A percentile compares a stretch with the other conserved stretches of the same genome.
Conservation (phyloP, 2,797 vertebrate genomes). For the Parotocinclus haroldoi region DNA sequence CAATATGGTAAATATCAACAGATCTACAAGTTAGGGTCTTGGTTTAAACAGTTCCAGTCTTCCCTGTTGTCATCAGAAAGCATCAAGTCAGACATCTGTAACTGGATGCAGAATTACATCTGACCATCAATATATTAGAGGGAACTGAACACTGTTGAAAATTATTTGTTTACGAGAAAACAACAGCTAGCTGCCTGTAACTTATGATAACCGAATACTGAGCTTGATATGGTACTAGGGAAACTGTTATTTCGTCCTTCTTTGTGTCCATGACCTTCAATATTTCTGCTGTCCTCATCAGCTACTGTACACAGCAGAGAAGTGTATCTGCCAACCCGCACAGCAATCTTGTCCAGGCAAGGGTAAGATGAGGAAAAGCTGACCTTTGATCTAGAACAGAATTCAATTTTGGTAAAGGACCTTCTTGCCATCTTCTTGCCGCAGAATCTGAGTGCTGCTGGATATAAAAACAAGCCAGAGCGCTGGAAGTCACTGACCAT, state of each 20-base stretch:
- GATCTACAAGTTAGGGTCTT: conserved; percentile 40
- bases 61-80: conserved; percentile 27
- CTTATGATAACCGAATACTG: conserved; percentile 35
- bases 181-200: conserved; percentile 15
- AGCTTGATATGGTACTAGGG: conserved; percentile 33
- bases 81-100: conserved; percentile 25
- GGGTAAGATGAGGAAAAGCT: conserved; percentile 47
- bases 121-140: conserved; percentile 35
- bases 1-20: conserved; percentile 36
- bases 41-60: conserved; percentile 33
- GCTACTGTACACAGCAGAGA: conserved; percentile 39
- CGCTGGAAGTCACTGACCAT: conserved; percentile 30
- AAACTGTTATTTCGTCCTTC: conserved; percentile 39
- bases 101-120: conserved; percentile 23
- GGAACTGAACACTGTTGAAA: conserved; percentile 37
- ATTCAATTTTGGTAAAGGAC: conserved; percentile 57
- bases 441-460: conserved; percentile 24
- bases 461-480: conserved; percentile 45
- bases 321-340: conserved; percentile 34
- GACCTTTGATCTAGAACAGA: conserved; percentile 51
- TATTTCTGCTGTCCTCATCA: conserved; percentile 46
- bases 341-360: conserved; percentile 48
- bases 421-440: conserved; percentile 46
- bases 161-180: conserved; percentile 9
- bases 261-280: conserved; percentile 51